phyloP scores from a whole-genome alignment of 2,113 vertebrate species.

The Microcebus tavaratra region DNA sequence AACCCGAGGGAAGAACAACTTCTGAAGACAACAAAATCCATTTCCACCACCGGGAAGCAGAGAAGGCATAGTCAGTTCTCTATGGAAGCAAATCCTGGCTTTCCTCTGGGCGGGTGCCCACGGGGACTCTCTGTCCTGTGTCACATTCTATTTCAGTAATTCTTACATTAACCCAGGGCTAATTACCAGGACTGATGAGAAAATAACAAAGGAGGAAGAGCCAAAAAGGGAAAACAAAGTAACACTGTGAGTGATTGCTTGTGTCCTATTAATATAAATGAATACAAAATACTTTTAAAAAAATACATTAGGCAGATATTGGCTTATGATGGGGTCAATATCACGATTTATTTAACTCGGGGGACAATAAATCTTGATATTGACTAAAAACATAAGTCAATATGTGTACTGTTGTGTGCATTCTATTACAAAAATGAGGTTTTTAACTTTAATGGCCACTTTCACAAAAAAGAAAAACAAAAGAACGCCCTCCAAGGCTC shows the following conservation, averaged over 20 bases:
- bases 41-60: neutral
- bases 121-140: conserved; percentile 62
- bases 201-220: conserved; percentile 78
- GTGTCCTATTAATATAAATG: conserved; percentile 87
- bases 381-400: conserved; percentile 88
- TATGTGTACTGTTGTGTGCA: conserved; percentile 85
- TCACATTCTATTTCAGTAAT: conserved; percentile 71
- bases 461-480: conserved; percentile 71
- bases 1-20: neutral
- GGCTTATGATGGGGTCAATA: conserved; percentile 88
- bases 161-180: conserved; percentile 72
- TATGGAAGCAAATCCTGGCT: conserved; percentile 72
- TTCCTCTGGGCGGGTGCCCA: conserved; percentile 58
- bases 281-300: conserved; percentile 86
- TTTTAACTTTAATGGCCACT: conserved; percentile 78
- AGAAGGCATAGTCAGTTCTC: conserved; percentile 23
- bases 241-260: conserved; percentile 81
- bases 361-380: conserved; percentile 90
- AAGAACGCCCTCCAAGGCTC: conserved; percentile 17
- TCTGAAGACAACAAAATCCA: conserved; percentile 11
- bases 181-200: conserved; percentile 80
- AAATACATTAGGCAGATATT: conserved; percentile 87
- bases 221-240: conserved; percentile 83
- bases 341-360: conserved; percentile 88
- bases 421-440: conserved; percentile 84